Conservation (phyloP, 1,140 invertebrate genomes). For the Protaetia brevitarsis region DNA sequence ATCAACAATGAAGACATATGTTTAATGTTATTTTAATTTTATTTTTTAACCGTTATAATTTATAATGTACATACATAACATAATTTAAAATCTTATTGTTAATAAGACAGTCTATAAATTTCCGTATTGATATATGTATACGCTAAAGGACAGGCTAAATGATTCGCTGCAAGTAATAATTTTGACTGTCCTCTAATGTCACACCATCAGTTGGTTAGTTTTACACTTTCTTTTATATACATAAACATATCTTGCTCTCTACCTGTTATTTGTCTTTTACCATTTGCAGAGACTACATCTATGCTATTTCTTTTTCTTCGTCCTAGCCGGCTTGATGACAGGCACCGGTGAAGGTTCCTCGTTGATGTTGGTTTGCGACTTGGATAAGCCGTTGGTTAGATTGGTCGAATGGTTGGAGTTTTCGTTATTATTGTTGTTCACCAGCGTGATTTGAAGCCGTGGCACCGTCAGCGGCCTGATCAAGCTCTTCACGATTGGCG, state of each 20-base stretch:
- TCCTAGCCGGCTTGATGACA: conserved; percentile 45
- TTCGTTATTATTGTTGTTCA: conserved; percentile 41
- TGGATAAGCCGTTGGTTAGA: conserved; percentile 28
- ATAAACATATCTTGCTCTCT: too few relatives aligned
- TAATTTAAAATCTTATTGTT: conserved; percentile 10
- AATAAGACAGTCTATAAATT: conserved; percentile 14
- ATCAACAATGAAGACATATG: conserved; percentile 2
- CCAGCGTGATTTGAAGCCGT: conserved; percentile 53
- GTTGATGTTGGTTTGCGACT: conserved; percentile 19
- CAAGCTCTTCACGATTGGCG: conserved; percentile 57
- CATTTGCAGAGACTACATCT: conserved; percentile 33
- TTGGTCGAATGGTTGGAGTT: conserved; percentile 34
- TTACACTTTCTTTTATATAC: too few relatives aligned
- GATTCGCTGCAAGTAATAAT: too few relatives aligned
- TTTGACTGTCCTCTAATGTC: too few relatives aligned
- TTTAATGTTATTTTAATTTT: neutral
- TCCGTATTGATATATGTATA: too few relatives aligned
- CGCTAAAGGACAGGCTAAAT: too few relatives aligned
- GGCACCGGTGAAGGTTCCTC: conserved; percentile 39
- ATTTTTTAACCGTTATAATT: neutral
- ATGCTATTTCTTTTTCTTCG: conserved; percentile 45
- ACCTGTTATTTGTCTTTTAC: too few relatives aligned
- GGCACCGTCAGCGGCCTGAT: conserved; percentile 60
- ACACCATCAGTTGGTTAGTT: too few relatives aligned
- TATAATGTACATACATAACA: too few relatives aligned